These are phyloP conservation scores for Drosophila atroscutellata DNA, from an alignment of 2,888 invertebrate species.

Conservation along the genomic window DNA sequence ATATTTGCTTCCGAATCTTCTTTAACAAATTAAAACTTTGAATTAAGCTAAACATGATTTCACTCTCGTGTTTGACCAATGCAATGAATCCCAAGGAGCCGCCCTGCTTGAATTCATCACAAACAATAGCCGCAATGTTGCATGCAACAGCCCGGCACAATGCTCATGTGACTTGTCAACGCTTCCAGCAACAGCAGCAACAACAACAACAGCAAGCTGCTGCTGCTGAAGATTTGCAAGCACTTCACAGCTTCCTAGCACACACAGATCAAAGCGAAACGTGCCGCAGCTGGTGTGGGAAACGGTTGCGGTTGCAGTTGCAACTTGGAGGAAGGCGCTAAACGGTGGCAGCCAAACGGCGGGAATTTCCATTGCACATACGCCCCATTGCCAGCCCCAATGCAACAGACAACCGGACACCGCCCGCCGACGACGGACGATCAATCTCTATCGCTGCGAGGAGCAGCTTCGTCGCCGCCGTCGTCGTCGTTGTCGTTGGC, in stretches of 20 bases:
- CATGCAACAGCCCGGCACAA: slow-evolving; percentile 52
- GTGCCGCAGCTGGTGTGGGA: slow-evolving; percentile 66
- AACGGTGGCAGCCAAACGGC: slow-evolving; percentile 72
- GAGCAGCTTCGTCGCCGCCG: slow-evolving; percentile 23
- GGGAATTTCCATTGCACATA: slow-evolving; percentile 76
- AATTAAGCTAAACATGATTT: background rate
- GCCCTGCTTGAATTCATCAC: slow-evolving; percentile 27
- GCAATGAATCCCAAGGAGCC: background rate
- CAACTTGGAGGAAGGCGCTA: slow-evolving; percentile 64
- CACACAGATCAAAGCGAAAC: slow-evolving; percentile 60
- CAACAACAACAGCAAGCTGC: slow-evolving; percentile 17
- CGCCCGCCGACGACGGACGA: slow-evolving; percentile 55
- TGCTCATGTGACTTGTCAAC: slow-evolving; percentile 80
- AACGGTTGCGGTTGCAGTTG: slow-evolving; percentile 47
- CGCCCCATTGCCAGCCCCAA: slow-evolving; percentile 70
- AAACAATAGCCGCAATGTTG: slow-evolving; percentile 42
- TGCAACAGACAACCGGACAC: slow-evolving; percentile 30
- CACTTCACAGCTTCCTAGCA: slow-evolving; percentile 69
- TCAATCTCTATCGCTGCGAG: slow-evolving; percentile 63
- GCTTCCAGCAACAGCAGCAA: slow-evolving; percentile 49
- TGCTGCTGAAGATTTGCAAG: slow-evolving; percentile 66
- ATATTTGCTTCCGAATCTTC: background rate
- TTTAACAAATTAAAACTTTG: background rate
- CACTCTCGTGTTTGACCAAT: background rate
- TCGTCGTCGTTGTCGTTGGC: slow-evolving; percentile 38